Evolutionary conservation across 2,797 vertebrate species (phyloP).

Genomic region (Gobionotothen gibberifrons): DNA sequence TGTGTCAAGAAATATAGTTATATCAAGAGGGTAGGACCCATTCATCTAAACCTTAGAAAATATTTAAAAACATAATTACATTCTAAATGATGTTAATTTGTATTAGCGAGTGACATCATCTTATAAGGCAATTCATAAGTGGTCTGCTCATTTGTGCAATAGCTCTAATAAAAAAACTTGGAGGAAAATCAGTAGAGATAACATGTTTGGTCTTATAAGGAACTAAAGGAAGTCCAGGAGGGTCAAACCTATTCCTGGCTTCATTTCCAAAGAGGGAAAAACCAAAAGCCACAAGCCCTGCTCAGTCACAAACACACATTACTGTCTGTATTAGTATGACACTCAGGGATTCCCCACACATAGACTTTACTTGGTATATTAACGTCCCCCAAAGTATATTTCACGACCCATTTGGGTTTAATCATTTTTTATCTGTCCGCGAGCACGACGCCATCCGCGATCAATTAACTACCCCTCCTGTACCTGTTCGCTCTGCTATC

Average conservation of each 20-base stretch:
- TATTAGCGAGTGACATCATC: not conserved
- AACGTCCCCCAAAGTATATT: no score
- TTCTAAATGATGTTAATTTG: not conserved
- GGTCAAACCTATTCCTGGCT: constrained; percentile 55
- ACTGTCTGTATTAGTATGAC: constrained; percentile 25
- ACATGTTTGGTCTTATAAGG: constrained; percentile 27
- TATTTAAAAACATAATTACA: not conserved
- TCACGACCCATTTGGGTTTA: no score
- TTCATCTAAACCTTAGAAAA: not conserved
- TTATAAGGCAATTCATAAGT: not conserved
- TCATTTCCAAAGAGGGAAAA: constrained; percentile 46
- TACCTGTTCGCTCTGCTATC: no score
- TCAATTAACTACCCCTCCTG: no score
- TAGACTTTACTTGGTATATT: no score
- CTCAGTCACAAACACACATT: constrained; percentile 20
- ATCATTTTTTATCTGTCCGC: no score
- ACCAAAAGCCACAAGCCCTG: constrained; percentile 22
- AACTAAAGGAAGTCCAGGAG: not conserved
- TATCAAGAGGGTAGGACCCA: not conserved
- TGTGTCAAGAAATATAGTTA: not conserved
- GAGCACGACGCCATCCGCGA: no score
- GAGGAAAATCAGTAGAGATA: not conserved
- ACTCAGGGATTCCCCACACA: no score
- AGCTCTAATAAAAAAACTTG: not conserved
- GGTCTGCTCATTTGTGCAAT: no score